Conservation (phyloP, 2,113 vertebrate species). For the Perognathus longimembris region DNA sequence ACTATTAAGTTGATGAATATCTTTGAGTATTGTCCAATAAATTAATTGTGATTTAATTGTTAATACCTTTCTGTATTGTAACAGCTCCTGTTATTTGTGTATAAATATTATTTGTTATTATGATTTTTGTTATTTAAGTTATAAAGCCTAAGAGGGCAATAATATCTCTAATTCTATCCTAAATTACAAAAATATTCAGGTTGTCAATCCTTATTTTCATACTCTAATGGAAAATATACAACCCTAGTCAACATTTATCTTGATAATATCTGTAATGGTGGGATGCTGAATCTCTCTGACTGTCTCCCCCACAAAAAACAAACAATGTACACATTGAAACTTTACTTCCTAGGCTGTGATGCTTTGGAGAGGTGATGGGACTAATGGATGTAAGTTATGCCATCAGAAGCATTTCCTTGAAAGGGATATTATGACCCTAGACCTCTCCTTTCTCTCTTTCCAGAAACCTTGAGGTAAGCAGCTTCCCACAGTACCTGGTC, state of each 20-base stretch:
- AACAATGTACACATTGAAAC: background rate
- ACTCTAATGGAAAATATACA: background rate
- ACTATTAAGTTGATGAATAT: conserved; percentile 2
- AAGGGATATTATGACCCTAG: background rate
- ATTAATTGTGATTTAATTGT: too few species aligned
- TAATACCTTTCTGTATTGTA: background rate
- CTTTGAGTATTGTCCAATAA: background rate
- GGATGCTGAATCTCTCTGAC: too few species aligned
- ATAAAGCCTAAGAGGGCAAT: background rate
- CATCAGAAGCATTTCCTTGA: background rate
- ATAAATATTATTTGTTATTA: background rate
- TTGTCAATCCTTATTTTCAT: background rate
- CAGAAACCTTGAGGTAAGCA: background rate
- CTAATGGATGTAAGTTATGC: background rate
- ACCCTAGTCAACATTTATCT: background rate
- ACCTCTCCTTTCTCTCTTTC: background rate
- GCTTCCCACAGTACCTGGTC: rapidly evolving
- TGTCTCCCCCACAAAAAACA: background rate
- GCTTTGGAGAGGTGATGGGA: too few species aligned
- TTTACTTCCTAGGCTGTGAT: rapidly evolving
- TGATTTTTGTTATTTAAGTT: conserved; percentile 36
- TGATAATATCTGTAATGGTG: background rate
- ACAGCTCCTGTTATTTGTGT: background rate
- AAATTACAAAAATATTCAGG: background rate
- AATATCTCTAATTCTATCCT: background rate